Base-by-base conservation (phyloP, 2,113 vertebrate genomes). In the Pungitius pungitius region DNA sequence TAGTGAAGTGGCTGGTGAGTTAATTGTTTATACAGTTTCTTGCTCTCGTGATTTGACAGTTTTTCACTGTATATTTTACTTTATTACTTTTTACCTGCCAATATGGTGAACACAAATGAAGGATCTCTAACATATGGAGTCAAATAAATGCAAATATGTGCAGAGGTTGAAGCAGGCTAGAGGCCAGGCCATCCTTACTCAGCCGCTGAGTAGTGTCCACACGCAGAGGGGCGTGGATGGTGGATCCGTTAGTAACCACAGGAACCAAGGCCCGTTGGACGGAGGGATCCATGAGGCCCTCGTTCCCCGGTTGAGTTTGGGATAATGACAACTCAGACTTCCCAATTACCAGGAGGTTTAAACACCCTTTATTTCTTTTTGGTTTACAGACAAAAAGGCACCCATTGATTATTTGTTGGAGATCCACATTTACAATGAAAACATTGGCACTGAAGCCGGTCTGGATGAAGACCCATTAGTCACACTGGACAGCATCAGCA, bases 311-410 rank as follows among this genome's bases (percentile, higher is more conserved):
- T 6, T 10, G 9, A 30, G 35, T 40, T 17, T 39, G 12, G 0
- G 14, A 26, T 1, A 10, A 10, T 1, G 2, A 22, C 1, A 10
- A 57, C n/a, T 60, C 13, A 22, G 26, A 62, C 4, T 0, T 40
- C 18, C 10, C 9, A 59, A 37, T 66, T 30, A 68, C 22, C 39
- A 70, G 59, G 43, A 69, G 40, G 76, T 78, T 83, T 84, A 86
- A 83, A 85, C 55, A 68, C 33, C 5, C 40, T 91, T 93, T 87
- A 87, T 88, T 86, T 60, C n/a, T 75, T 89, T 97, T 96, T 96
- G 94, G 93, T 95, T 96, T 95, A 96, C 95, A 96, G 95, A 96
- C 91, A 94, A 95, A 64, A 96, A 92, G 96, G 95, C 96, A 96
- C 95, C 94, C 90, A 83, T 90, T 94, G 93, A 93, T 93, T 92